Conservation (phyloP, 2,797 vertebrate genomes). For the Gadopsis marmoratus region DNA sequence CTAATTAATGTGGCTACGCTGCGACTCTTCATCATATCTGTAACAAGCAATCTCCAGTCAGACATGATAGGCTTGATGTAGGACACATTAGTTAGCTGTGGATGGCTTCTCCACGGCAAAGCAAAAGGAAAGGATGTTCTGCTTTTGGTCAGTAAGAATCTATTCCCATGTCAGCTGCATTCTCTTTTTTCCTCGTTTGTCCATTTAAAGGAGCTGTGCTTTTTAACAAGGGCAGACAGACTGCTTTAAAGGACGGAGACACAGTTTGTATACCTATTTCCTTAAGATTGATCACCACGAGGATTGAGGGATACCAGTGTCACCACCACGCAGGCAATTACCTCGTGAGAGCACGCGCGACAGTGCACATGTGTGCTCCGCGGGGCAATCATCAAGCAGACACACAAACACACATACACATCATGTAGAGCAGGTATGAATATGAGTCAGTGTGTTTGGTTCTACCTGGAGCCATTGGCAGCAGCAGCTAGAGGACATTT, state of each 20-base stretch:
- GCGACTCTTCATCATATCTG: conserved; percentile 75
- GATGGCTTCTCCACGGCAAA: conserved; percentile 45
- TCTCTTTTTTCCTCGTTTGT: conserved; percentile 52
- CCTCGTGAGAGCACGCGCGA: conserved; percentile 37
- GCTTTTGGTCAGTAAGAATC: conserved; percentile 57
- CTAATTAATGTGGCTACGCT: conserved; percentile 75
- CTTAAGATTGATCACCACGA: conserved; percentile 77
- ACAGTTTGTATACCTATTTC: conserved; percentile 72
- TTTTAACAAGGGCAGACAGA: conserved; percentile 74
- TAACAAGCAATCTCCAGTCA: conserved; percentile 72
- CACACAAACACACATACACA: conserved; percentile 34
- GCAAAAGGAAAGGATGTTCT: conserved; percentile 22
- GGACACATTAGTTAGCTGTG: conserved; percentile 41
- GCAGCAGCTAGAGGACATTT: conserved; percentile 62
- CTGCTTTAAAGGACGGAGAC: conserved; percentile 69
- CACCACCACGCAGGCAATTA: conserved; percentile 75
- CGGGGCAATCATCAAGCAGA: conserved; percentile 43
- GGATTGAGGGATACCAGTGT: conserved; percentile 72
- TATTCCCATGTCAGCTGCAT: conserved; percentile 39
- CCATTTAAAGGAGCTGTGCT: conserved; percentile 54
- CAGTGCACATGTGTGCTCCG: conserved; percentile 47
- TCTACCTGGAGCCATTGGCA: conserved; percentile 60
- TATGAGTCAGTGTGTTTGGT: conserved; percentile 44
- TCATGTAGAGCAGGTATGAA: conserved; percentile 48
- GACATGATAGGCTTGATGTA: conserved; percentile 70